Base-by-base conservation (phyloP, 2,113 vertebrate genomes). In the Sisor rabdophorus region DNA sequence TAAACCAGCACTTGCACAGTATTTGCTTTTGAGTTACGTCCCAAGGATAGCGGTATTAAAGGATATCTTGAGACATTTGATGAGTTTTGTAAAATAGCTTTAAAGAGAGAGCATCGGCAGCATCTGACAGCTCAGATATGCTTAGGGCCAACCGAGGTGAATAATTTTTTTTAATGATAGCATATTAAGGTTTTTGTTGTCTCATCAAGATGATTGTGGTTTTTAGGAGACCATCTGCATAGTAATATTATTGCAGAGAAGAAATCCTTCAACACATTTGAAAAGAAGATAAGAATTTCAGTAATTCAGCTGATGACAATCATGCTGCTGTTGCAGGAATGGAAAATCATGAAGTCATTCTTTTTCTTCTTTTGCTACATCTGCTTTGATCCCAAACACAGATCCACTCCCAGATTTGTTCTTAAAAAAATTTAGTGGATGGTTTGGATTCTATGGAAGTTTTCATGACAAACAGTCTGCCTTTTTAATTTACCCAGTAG, bases 1-100 rank as follows among this genome's bases (percentile, higher is more conserved):
- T 82, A 81, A 79, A 79, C 50, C 59, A 82, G 82, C 83, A 83
- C 80, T 85, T 85, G 79, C 73, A n/a, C 82, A 75, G 74, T 80
- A 81, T 84, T 83, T 80, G 71, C 78, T 26, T 54, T 70, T 76
- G 64, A 54, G 55, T 82, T 76, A 32, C 80, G 75, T 74, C 65
- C 71, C 74, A 73, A 78, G 83, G 80, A 79, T 71, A 79, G 50
- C 68, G 12, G 70, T 69, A 71, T 73, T 53, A 79, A 77, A 78
- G 79, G 26, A 71, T 67, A 81, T 71, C 54, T 72, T 24, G 61
- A 72, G 75, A n/a, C 65, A 64, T 24, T 44, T 79, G 75, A 80
- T 78, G 53, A 76, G 75, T 73, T 50, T 68, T 63, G 16, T 61
- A 53, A 78, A 81, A 79, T 72, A 69, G 72, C 75, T 76, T n/a